Evolutionary conservation across 2,797 vertebrate genomes (phyloP), one percentile per base, ranked within the genome.

Genomic region (Tadarida brasiliensis): DNA sequence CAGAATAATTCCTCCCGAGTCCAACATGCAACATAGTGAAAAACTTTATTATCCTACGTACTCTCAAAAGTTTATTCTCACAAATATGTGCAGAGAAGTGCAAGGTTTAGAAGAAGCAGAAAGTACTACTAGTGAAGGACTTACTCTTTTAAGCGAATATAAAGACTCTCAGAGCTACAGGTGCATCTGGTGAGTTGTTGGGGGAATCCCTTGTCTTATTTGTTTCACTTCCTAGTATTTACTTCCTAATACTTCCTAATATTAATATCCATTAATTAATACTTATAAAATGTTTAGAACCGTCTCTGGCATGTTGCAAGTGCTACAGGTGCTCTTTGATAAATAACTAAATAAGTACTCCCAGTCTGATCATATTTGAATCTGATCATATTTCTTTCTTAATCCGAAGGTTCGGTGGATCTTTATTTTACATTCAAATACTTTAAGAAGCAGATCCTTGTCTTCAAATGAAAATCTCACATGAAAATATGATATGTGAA

Each of bases 341-440:
- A 93, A 96, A 85, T 87, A 93, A 85, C 81, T 90, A 83, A 96
- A 77, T 78, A 78, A 83, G 67, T 49, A 81, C 26, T 83, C 51
- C 11, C 56, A 63, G 39, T 44, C 39, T 44, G 39, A 44, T 44
- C 39, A 44, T 7, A 44, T 44, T 44, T 7, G 7, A 44, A 44
- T 44, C 39, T 44, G 39, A 44, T 44, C 44, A 5, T 81, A 56
- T 94, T 93, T 94, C 73, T 93, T 84, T 22, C 65, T 95, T 94
- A 68, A 84, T 93, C 57, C 87, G 65, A 94, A 90, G 15, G 56
- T 87, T 92, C 57, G 44, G 33, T 85, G 22, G 2, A 57, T 96
- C 67, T 87, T 95, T 82, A 65, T 93, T 88, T 95, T 59, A 73
- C 87, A 88, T 83, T 91, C 65, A 80, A 6, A 82, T 35, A 19